Evolutionary conservation across 2,797 vertebrate genomes (phyloP).

Genomic region (Spinibarbus caldwelli): DNA sequence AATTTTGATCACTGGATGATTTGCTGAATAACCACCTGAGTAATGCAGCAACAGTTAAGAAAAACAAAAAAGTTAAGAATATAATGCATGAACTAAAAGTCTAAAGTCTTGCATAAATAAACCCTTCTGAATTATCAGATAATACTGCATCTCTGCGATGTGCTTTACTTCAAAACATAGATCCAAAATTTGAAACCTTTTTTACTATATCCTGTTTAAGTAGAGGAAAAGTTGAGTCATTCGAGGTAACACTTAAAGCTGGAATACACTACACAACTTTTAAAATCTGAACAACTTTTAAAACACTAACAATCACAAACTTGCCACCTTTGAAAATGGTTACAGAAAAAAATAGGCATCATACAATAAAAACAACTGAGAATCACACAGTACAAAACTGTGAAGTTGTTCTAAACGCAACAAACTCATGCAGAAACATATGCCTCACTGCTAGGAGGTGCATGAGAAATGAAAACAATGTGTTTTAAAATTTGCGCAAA

Average conservation of each 20-base stretch:
- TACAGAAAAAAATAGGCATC: neutral
- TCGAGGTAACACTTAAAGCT: neutral
- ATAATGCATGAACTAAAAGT: neutral
- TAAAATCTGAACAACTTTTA: neutral
- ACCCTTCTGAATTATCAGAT: neutral
- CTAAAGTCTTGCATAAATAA: neutral
- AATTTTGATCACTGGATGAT: constrained; percentile 92
- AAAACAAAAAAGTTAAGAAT: neutral
- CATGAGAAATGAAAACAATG: neutral
- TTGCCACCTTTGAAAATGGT: neutral
- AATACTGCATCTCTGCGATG: neutral
- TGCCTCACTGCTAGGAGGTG: neutral
- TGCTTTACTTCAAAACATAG: neutral
- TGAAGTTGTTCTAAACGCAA: no score
- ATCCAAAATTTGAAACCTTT: neutral
- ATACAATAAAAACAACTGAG: neutral
- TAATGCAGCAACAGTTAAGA: neutral
- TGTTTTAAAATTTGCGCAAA: neutral
- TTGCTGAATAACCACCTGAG: constrained; percentile 93
- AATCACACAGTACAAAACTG: no score
- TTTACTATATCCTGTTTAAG: neutral
- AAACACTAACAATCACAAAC: neutral
- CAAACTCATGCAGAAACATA: neutral
- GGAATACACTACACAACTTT: neutral
- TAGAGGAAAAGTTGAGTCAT: neutral